Evolutionary conservation across 1,140 invertebrate genomes (phyloP), one percentile per base, ranked within the genome.

Genomic region (Meloidogyne chitwoodi): DNA sequence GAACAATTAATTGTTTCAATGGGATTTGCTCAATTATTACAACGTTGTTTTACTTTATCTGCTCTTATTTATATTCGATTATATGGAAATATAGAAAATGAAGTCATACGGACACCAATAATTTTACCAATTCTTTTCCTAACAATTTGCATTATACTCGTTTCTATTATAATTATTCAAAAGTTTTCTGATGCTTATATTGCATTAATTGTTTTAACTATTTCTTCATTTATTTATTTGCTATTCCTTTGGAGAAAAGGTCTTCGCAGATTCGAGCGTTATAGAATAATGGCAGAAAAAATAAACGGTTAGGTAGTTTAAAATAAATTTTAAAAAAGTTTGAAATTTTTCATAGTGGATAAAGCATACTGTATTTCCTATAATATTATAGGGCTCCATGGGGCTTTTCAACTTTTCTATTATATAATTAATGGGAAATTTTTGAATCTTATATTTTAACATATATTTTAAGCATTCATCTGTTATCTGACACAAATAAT

Each of bases 11-110:
- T 82, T 34, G 66, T 74, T 67, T 80, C 79, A 65, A 62, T 84
- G n/a, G 66, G 69, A 44, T 82, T 83, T 67, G 66, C 79, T 3
- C 56, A 63, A 48, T 83, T 80, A 77, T 63, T 73, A 24, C 81
- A 83, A 68, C 73, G 81, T 14, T 73, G 41, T 19, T 65, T 82
- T 56, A 82, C 81, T 11, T 72, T 83, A 48, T n/a, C 56, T 38
- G 80, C 76, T 14, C 27, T 83, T 2, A 34, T 83, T 6, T 83
- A 83, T 62, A 83, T 83, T 66, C 83, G 81, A n/a, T 71, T 79
- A 24, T 64, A 68, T 27, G 19, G 70, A 56, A 56, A 56, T 56
- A n/a, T 3, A 1, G n/a, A 56, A 16, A 56, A 48, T 48, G 44
- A 48, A 48, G 19, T n/a, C 0, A n/a, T 56, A n/a, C 19, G n/a